Conservation (phyloP, 2,888 invertebrate genomes). For the Rhogogaster chlorosoma region DNA sequence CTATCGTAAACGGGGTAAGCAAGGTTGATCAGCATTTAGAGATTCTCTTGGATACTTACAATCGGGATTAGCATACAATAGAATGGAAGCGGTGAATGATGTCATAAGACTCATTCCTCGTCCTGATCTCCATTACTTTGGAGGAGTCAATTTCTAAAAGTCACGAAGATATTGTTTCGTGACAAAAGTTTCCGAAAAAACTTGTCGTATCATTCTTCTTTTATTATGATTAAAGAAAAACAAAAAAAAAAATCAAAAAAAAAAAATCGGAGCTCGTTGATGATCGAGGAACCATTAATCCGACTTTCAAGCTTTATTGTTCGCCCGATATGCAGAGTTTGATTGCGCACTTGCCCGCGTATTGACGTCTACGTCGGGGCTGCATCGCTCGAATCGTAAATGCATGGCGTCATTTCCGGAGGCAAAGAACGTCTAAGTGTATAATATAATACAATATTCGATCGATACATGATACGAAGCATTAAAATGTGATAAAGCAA, state of each 20-base stretch:
- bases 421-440: neutral
- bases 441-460: neutral
- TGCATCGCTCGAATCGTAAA: constrained; percentile 29
- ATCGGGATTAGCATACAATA: constrained; percentile 29
- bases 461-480: neutral
- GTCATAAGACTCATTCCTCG: constrained; percentile 12
- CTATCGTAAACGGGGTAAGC: constrained; percentile 28
- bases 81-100: constrained; percentile 26
- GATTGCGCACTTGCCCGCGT: constrained; percentile 5
- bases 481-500: neutral
- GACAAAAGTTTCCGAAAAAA: neutral
- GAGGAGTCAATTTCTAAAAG: neutral
- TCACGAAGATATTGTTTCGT: neutral
- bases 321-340: neutral
- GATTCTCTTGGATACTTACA: constrained; percentile 20
- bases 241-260: neutral
- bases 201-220: neutral
- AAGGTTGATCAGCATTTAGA: constrained; percentile 30
- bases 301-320: neutral
- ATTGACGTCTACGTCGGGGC: neutral
- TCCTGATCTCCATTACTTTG: constrained; percentile 13
- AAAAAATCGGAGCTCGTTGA: neutral
- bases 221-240: neutral
- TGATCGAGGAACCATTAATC: neutral
- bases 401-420: constrained; percentile 27